Base-by-base conservation (phyloP, 2,888 invertebrate genomes). In the Platycheirus rosarum region DNA sequence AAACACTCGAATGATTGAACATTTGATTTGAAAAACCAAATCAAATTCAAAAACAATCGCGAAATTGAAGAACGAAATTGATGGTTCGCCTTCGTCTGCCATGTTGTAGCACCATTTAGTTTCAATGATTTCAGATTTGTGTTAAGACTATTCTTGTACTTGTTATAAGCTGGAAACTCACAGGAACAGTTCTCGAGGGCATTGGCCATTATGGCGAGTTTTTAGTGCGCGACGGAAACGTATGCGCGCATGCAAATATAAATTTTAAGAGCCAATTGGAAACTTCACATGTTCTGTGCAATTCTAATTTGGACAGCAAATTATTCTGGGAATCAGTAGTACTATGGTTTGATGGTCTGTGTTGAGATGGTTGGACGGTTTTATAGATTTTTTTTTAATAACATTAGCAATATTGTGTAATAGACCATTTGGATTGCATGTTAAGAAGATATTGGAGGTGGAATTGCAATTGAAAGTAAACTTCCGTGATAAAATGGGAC, bases 171-270 rank as follows among this genome's bases (percentile, higher is more conserved):
- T 6, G 29, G 8, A 32, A 32, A 32, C 5, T 32, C 1, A 40
- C 9, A 13, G 32, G 35, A 23, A 23, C 40, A 55, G 26, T 53
- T 55, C 49, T 29, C 35, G 63, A 49, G 55, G 49, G 66, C 57
- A 66, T 57, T 74, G 57, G 66, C 66, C 74, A 49, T 51, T 37
- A 48, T 65, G 13, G 32, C 44, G n/a, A n/a, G 65, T 60, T 66
- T 68, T 71, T 40, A 66, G 65, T 78, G 77, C 77, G 77, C 66
- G 66, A 73, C 73, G 77, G 73, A 78, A 71, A 71, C 32, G 71
- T 66, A 46, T 60, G 1, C 29, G n/a, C n/a, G n/a, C 46, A 77
- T 77, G 57, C 77, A 71, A 46, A 70, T 66, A 55, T 49, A 57
- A 70, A 42, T 14, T 44, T 3, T 35, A 55, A 35, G 18, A 8